A percentile compares a stretch with the other conserved stretches of the same genome.
phyloP scores from a whole-genome alignment of 2,797 vertebrate species.

The Lycodopsis pacificus region DNA sequence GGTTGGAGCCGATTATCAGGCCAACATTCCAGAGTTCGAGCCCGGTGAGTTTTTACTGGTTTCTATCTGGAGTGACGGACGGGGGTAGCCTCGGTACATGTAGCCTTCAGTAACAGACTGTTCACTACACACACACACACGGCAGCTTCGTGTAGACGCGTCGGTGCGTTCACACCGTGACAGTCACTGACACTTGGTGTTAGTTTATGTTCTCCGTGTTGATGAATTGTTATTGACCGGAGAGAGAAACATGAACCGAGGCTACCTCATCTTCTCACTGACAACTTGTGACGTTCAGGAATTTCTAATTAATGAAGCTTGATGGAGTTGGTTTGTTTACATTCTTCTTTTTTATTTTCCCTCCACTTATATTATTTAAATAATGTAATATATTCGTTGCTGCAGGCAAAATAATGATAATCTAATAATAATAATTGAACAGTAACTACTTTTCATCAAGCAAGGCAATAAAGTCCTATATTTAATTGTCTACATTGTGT shows the following conservation, averaged over 20 bases:
- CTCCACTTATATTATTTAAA: neutral
- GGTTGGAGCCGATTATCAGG: conserved; percentile 95
- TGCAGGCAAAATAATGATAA: neutral
- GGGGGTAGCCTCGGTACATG: conserved; percentile 68
- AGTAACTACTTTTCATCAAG: neutral
- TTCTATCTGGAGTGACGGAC: conserved; percentile 7
- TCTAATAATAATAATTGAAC: neutral
- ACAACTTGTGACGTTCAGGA: neutral
- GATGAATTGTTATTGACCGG: too few relatives aligned
- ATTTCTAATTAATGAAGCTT: neutral
- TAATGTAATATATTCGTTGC: neutral
- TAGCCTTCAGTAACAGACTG: neutral
- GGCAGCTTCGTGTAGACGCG: neutral
- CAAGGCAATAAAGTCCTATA: neutral
- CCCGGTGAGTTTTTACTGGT: conserved; percentile 85
- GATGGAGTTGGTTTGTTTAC: conserved; percentile 1
- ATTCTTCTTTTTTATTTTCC: neutral
- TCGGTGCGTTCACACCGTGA: neutral
- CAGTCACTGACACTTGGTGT: neutral
- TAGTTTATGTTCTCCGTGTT: neutral
- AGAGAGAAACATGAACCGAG: conserved; percentile 7
- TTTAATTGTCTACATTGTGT: neutral
- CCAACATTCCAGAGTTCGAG: conserved; percentile 94
- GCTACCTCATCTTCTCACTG: conserved; percentile 15
- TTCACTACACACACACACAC: neutral